These are phyloP conservation scores for Aradus depressus DNA, from an alignment of 2,888 invertebrate species.

Conservation along the genomic window DNA sequence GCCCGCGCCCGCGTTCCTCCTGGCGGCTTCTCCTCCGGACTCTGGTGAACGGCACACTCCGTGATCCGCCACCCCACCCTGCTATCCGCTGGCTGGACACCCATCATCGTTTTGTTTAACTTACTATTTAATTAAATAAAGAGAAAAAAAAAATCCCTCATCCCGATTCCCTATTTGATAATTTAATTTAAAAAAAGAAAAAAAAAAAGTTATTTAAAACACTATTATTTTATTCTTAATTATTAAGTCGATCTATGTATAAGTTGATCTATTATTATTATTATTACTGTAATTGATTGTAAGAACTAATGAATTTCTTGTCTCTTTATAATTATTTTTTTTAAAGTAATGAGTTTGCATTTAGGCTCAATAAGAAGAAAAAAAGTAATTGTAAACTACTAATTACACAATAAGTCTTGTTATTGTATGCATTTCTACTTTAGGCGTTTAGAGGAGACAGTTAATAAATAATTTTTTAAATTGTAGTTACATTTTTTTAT, in stretches of 20 bases:
- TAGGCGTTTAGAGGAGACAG: constrained; percentile 12
- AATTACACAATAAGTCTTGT: constrained; percentile 16
- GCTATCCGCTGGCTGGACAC: too few relatives aligned
- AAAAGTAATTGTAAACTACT: constrained; percentile 18
- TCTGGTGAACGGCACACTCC: constrained; percentile 46
- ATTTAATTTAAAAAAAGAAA: too few relatives aligned
- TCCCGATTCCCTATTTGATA: too few relatives aligned
- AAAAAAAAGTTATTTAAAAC: too few relatives aligned
- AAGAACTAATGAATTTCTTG: constrained; percentile 6
- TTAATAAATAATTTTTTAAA: constrained; percentile 9
- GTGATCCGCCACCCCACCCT: background rate
- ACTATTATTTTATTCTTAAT: too few relatives aligned
- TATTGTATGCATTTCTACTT: constrained; percentile 16
- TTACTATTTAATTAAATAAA: too few relatives aligned
- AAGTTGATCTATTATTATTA: too few relatives aligned
- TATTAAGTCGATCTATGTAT: too few relatives aligned
- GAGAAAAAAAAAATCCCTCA: too few relatives aligned
- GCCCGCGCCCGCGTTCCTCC: constrained; percentile 52
- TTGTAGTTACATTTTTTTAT: background rate
- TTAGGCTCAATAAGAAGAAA: constrained; percentile 12
- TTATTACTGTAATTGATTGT: too few relatives aligned
- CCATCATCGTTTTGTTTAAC: too few relatives aligned
- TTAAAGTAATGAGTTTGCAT: constrained; percentile 13
- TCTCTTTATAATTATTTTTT: constrained; percentile 9
- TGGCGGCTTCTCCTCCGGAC: constrained; percentile 55